Percentiles rank a stretch among this genome's conserved stretches.
These are phyloP conservation scores for Plemyria rubiginata DNA, from an alignment of 2,888 invertebrate species.

Conservation along the genomic window DNA sequence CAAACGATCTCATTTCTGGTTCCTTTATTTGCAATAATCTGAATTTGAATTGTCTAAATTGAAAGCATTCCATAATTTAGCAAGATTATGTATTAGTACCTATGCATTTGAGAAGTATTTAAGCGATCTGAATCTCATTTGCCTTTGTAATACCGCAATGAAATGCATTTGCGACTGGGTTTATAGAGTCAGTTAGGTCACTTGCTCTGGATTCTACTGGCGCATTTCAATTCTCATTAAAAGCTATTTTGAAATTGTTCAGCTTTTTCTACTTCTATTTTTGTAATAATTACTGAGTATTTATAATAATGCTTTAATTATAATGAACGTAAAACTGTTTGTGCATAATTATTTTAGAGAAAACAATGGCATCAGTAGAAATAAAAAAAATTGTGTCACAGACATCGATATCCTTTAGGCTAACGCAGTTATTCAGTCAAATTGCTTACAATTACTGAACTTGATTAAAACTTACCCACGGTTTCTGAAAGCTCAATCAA, in stretches of 20 bases:
- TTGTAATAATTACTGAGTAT: not conserved
- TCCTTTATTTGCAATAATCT: slow-evolving; percentile 46
- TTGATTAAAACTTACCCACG: too few relatives aligned
- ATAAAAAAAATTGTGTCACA: too few relatives aligned
- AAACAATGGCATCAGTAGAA: too few relatives aligned
- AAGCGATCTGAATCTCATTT: slow-evolving; percentile 31
- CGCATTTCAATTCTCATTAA: slow-evolving; percentile 28
- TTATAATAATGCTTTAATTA: too few relatives aligned
- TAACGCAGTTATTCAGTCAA: too few relatives aligned
- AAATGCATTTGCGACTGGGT: slow-evolving; percentile 36
- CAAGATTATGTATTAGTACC: slow-evolving; percentile 35
- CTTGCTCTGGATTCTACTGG: slow-evolving; percentile 29
- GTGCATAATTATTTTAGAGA: too few relatives aligned
- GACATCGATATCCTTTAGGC: too few relatives aligned
- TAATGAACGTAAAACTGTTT: too few relatives aligned
- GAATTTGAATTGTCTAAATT: slow-evolving; percentile 41
- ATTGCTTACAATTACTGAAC: too few relatives aligned
- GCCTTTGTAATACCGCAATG: slow-evolving; percentile 29
- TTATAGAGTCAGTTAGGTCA: slow-evolving; percentile 22
- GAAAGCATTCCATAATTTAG: slow-evolving; percentile 54
- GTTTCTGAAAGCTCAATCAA: too few relatives aligned
- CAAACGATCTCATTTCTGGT: slow-evolving; percentile 42
- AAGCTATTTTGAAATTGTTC: slow-evolving; percentile 25
- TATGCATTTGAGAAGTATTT: slow-evolving; percentile 33
- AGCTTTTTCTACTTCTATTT: not conserved